Percentiles rank a stretch among this genome's conserved stretches.
Evolutionary conservation across 2,888 invertebrate genomes (phyloP).

Genomic region (Ochropleura leucogaster): DNA sequence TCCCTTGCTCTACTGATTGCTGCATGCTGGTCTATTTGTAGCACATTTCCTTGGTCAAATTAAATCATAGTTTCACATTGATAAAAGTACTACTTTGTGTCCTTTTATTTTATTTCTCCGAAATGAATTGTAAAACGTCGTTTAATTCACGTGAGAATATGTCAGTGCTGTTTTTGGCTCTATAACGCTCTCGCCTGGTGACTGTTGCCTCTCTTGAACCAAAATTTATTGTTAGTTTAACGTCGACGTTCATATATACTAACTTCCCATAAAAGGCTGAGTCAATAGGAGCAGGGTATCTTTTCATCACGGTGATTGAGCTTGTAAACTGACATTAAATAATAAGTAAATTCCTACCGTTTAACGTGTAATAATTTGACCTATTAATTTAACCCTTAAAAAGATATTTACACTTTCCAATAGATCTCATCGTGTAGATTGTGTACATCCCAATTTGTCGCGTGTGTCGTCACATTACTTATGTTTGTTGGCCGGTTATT

Average conservation of each 20-base stretch:
- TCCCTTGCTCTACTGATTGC: background rate
- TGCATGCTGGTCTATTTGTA: background rate
- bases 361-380: background rate
- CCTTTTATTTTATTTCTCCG: too few relatives aligned
- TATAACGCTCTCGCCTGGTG: too few relatives aligned
- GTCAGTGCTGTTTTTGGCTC: too few relatives aligned
- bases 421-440: conserved; percentile 39
- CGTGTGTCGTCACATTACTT: conserved; percentile 44
- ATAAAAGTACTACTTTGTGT: too few relatives aligned
- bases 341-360: too few relatives aligned
- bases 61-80: too few relatives aligned
- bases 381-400: background rate
- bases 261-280: background rate
- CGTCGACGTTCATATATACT: background rate
- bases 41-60: too few relatives aligned
- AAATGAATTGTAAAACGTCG: too few relatives aligned
- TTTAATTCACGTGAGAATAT: too few relatives aligned
- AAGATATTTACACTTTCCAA: conserved; percentile 19
- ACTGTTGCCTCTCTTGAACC: too few relatives aligned
- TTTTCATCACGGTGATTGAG: background rate
- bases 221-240: background rate
- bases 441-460: conserved; percentile 45
- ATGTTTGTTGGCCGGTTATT: conserved; percentile 45
- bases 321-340: background rate
- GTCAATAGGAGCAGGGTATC: background rate